phyloP scores from a whole-genome alignment of 2,888 invertebrate genomes.

The Trimorus sp. region DNA sequence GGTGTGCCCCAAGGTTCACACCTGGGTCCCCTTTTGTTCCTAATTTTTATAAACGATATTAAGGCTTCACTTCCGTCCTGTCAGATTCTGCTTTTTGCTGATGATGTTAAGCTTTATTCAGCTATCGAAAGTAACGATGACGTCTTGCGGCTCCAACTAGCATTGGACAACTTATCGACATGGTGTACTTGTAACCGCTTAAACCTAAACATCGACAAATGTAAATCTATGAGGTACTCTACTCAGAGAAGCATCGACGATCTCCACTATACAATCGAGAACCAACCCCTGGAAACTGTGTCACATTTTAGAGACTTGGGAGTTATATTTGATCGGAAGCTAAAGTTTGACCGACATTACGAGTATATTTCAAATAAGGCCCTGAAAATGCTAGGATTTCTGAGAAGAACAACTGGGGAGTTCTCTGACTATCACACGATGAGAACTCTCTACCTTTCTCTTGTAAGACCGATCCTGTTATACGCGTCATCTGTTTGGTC shows the following conservation, averaged over 20 bases:
- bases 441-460: background rate
- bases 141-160: too few relatives aligned
- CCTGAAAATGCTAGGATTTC: background rate
- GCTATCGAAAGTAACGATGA: too few relatives aligned
- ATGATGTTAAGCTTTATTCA: too few relatives aligned
- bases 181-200: too few relatives aligned
- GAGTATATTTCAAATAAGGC: background rate
- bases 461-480: background rate
- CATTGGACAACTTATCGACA: too few relatives aligned
- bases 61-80: too few relatives aligned
- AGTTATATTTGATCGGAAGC: background rate
- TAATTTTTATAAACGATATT: background rate
- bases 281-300: background rate
- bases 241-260: background rate
- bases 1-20: background rate
- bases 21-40: background rate
- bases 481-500: background rate
- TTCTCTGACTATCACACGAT: background rate
- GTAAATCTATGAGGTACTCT: background rate
- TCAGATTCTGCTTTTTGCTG: too few relatives aligned
- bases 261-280: background rate
- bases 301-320: background rate
- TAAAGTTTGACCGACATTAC: background rate
- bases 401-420: background rate
- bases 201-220: too few relatives aligned